Evolutionary conservation across 2,797 vertebrate species (phyloP), one percentile per base, ranked within the genome.

Genomic region (Chrysocyon brachyurus): DNA sequence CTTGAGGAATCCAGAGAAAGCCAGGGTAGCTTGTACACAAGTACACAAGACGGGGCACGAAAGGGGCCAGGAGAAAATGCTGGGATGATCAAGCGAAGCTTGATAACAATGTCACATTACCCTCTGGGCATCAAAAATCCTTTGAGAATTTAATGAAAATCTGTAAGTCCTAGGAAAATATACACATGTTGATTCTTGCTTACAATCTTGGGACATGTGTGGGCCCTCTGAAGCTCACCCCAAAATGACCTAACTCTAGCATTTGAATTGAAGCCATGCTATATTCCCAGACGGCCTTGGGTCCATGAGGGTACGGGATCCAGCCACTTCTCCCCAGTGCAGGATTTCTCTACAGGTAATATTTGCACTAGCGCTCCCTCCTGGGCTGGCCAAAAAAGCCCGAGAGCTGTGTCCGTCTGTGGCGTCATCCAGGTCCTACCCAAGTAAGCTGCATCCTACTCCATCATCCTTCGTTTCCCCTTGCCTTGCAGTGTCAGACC

Each of bases 101-200:
- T 68, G 59, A 28, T 59, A 28, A 22, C 52, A 61, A 10, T 46
- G 36, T 66, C 10, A 4, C 59, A 19, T 87, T 72, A 33, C 36
- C 10, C 31, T 79, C 12, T 6, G 3, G 6, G 54, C 33, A 56
- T 49, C 17, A 12, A 56, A 28, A 70, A 21, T 63, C 70, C 59
- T 77, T 56, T 46, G 77, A 87, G 31, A 96, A 77, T 33, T 75
- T 66, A 70, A 19, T 33, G 11, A 61, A 87, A 77, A 54, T 33
- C 61, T 46, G 8, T 24, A 14, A 33, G 17, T 61, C n/a, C 14
- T 36, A 49, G 54, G 70, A 63, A 96, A 91, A 83, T 26, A 70
- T 3, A 73, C 49, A 24, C 40, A 46, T 21, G 24, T 3, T 33
- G 22, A 46, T 83, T 46, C 66, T 83, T 83, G 59, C 52, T 77